phyloP scores from a whole-genome alignment of 2,113 vertebrate species.

The Falcunculus frontatus region DNA sequence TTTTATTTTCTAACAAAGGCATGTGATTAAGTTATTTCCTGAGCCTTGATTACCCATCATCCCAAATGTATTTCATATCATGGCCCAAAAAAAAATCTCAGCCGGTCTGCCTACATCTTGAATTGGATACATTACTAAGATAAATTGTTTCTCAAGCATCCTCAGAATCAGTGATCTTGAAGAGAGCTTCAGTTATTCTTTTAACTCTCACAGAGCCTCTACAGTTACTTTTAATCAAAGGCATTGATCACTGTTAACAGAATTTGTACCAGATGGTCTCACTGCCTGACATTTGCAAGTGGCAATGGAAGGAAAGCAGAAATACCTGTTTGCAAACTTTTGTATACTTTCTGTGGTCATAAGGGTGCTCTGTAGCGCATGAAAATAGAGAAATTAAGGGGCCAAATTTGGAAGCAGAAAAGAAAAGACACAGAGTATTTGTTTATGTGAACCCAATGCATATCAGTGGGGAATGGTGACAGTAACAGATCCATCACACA shows the following conservation, averaged over 20 bases:
- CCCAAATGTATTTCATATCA: background rate
- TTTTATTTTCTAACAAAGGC: conserved; percentile 28
- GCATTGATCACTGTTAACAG: background rate
- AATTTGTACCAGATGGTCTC: background rate
- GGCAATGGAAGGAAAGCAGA: background rate
- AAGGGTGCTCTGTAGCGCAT: background rate
- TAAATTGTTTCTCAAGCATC: background rate
- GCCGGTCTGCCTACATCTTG: background rate
- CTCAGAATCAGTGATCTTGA: background rate
- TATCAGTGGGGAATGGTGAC: background rate
- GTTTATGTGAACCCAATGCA: background rate
- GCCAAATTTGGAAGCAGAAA: background rate
- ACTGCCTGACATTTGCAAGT: background rate
- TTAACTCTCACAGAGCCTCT: background rate
- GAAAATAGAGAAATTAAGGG: background rate
- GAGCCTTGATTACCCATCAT: background rate
- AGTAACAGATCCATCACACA: background rate
- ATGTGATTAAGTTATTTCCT: conserved; percentile 35
- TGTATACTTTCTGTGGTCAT: background rate
- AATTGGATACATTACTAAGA: background rate
- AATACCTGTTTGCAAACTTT: background rate
- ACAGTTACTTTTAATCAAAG: background rate
- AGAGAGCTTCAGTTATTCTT: background rate
- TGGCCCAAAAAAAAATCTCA: background rate
- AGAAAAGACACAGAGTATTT: background rate